Percentiles rank a stretch among this genome's conserved stretches.
These are phyloP conservation scores for Smithornis capensis DNA, from an alignment of 2,113 vertebrate genomes.

Conservation along the genomic window DNA sequence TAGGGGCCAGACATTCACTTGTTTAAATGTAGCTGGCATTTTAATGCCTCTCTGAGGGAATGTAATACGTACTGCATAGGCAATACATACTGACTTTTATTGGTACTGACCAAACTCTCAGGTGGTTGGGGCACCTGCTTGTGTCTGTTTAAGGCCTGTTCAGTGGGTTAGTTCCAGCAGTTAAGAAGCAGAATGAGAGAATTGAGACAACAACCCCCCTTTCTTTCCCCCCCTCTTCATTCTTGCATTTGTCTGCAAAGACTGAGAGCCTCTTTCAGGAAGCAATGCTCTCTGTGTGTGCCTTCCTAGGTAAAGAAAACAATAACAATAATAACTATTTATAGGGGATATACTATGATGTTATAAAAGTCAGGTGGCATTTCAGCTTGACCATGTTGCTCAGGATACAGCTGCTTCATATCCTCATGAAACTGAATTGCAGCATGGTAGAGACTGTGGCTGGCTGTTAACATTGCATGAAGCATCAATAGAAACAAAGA, in stretches of 20 bases:
- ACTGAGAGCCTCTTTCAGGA: neutral
- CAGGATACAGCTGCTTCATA: neutral
- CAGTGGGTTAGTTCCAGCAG: neutral
- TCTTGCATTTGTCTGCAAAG: neutral
- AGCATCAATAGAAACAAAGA: neutral
- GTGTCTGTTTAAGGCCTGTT: neutral
- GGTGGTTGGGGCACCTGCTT: constrained; percentile 40
- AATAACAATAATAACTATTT: neutral
- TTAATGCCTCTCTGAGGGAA: constrained; percentile 61
- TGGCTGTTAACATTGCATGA: neutral
- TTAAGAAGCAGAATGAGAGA: neutral
- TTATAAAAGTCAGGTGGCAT: neutral
- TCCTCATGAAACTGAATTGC: neutral
- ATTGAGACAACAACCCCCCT: neutral
- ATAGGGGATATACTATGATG: neutral
- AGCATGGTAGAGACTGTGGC: neutral
- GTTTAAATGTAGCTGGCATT: constrained; percentile 66
- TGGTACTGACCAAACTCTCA: constrained; percentile 20
- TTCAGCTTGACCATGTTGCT: neutral
- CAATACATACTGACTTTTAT: constrained; percentile 54
- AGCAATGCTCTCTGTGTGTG: neutral
- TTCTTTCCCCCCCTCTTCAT: too few relatives aligned
- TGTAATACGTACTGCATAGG: constrained; percentile 34
- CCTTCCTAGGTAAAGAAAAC: neutral
- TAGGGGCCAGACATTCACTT: constrained; percentile 64